Percentiles rank a stretch among this genome's conserved stretches.
phyloP scores from a whole-genome alignment of 2,888 invertebrate species.

The Andrena marginata region DNA sequence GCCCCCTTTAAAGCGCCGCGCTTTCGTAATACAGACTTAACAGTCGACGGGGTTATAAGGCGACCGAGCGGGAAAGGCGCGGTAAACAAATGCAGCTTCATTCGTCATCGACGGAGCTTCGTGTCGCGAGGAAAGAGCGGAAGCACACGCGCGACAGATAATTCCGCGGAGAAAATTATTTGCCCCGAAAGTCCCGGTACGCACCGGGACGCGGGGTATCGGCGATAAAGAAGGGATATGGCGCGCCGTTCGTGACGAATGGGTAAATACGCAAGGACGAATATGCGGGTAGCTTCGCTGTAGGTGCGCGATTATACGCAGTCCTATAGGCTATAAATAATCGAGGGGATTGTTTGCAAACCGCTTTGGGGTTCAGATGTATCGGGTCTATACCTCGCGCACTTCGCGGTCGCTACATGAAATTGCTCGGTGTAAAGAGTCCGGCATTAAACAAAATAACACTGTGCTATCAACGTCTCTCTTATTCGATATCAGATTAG shows the following conservation, averaged over 20 bases:
- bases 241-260: conserved; percentile 10
- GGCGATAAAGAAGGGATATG: not conserved
- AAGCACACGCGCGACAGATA: not conserved
- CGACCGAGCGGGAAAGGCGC: too few species aligned
- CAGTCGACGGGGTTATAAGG: too few species aligned
- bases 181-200: conserved; percentile 15
- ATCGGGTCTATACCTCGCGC: not conserved
- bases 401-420: not conserved
- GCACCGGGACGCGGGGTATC: conserved; percentile 10
- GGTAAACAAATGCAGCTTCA: too few species aligned
- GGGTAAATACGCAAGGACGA: conserved; percentile 2
- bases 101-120: not conserved
- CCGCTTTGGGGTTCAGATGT: not conserved
- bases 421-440: not conserved
- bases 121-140: not conserved
- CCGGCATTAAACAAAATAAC: not conserved
- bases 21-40: too few species aligned
- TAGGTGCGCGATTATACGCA: not conserved
- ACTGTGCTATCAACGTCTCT: not conserved
- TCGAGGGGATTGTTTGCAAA: not conserved
- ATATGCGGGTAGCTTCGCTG: not conserved
- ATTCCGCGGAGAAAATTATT: conserved; percentile 16
- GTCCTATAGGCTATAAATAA: not conserved
- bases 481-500: too few species aligned
- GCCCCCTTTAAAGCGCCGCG: not conserved